phyloP scores from a whole-genome alignment of 1,140 invertebrate genomes.

The Subanguina moxae region DNA sequence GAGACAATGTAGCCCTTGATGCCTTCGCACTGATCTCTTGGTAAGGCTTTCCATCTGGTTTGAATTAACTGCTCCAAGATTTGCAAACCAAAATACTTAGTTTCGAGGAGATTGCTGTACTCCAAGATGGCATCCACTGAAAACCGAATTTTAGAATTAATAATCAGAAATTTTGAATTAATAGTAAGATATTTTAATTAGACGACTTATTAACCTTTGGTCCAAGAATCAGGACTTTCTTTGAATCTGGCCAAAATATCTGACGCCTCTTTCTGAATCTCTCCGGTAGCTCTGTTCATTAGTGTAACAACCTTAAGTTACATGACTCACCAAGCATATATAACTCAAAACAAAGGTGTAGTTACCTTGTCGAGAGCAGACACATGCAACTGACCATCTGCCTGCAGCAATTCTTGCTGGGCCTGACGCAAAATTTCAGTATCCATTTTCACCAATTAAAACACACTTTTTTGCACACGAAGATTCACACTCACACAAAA shows the following conservation, averaged over 20 bases:
- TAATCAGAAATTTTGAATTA: too few species aligned
- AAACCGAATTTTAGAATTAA: too few species aligned
- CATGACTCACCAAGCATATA: not conserved
- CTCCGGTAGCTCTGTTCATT: constrained; percentile 45
- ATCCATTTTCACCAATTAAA: not conserved
- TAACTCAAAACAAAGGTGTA: not conserved
- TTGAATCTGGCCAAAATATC: constrained; percentile 42
- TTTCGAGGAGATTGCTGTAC: constrained; percentile 87
- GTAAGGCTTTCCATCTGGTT: constrained; percentile 96
- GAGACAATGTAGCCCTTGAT: constrained; percentile 75
- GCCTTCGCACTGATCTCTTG: constrained; percentile 95
- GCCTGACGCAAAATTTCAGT: constrained; percentile 23
- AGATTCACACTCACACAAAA: too few species aligned
- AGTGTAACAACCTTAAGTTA: constrained; percentile 39
- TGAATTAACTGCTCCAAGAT: constrained; percentile 98
- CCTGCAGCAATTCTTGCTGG: constrained; percentile 31
- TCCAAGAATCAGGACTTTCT: constrained; percentile 37
- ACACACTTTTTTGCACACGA: too few species aligned
- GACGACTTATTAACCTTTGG: too few species aligned
- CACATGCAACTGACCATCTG: constrained; percentile 40
- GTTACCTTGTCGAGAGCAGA: constrained; percentile 30
- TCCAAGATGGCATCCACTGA: constrained; percentile 93
- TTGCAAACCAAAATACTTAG: constrained; percentile 98
- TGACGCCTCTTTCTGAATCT: constrained; percentile 38
- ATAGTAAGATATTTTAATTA: too few species aligned